These are phyloP conservation scores for Ancistrus triradiatus DNA, from an alignment of 2,113 vertebrate species.

Conservation along the genomic window DNA sequence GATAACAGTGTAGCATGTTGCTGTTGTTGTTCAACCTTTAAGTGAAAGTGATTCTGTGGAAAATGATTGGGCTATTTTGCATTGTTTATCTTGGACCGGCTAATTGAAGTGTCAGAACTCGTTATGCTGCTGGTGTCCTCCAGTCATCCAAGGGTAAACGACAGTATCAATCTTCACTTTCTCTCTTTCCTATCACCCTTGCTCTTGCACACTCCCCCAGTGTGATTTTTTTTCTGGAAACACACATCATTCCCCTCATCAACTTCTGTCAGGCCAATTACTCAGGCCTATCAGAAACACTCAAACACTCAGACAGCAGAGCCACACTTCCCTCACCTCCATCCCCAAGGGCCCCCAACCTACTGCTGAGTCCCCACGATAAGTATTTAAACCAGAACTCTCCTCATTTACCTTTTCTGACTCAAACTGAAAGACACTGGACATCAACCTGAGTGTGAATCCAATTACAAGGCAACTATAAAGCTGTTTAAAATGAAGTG, in stretches of 20 bases:
- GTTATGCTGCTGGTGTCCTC: slow-evolving; percentile 44
- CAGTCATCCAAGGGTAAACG: slow-evolving; percentile 42
- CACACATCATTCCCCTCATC: slow-evolving; percentile 27
- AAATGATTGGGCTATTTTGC: no score
- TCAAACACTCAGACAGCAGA: slow-evolving; percentile 12
- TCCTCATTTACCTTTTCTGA: no score
- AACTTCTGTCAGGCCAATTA: slow-evolving; percentile 13
- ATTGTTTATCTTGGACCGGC: slow-evolving; percentile 43
- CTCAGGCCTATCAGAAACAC: slow-evolving; percentile 8
- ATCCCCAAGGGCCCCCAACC: background rate
- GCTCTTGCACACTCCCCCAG: background rate
- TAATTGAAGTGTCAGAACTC: slow-evolving; percentile 55
- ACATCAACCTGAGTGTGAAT: no score
- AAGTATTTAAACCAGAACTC: no score
- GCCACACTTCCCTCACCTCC: slow-evolving; percentile 1
- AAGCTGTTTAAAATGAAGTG: no score
- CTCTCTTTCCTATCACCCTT: background rate
- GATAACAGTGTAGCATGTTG: background rate
- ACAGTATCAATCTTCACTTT: slow-evolving; percentile 42
- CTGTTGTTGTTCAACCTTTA: slow-evolving; percentile 6
- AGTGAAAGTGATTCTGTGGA: slow-evolving; percentile 6
- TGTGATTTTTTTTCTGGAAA: slow-evolving; percentile 30
- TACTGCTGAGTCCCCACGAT: background rate
- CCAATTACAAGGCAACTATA: no score
- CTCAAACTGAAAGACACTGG: no score